These are phyloP conservation scores for Burhinus bistriatus DNA, from an alignment of 2,113 vertebrate species.

Conservation along the genomic window DNA sequence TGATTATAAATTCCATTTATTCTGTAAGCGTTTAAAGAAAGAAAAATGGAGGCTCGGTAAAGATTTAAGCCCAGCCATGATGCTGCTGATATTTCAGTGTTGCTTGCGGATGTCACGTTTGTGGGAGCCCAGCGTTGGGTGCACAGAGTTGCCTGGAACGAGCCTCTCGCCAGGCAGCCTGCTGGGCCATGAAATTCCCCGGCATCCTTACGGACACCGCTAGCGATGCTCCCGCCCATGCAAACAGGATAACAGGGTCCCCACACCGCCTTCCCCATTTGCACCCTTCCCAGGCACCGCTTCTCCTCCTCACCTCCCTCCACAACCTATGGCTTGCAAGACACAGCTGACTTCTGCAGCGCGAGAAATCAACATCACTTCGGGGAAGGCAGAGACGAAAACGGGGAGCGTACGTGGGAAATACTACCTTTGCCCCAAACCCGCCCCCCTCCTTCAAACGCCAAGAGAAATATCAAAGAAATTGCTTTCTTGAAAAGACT, in stretches of 20 bases:
- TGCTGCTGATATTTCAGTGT: slow-evolving; percentile 21
- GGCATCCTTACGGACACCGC: not conserved
- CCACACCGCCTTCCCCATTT: not conserved
- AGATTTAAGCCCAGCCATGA: slow-evolving; percentile 48
- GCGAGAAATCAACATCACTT: slow-evolving; percentile 11
- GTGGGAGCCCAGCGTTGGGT: not conserved
- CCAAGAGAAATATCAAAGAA: slow-evolving; percentile 76
- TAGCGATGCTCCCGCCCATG: not conserved
- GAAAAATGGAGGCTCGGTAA: slow-evolving; percentile 55
- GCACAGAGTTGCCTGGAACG: not conserved
- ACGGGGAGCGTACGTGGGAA: not conserved
- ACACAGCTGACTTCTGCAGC: not conserved
- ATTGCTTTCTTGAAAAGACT: slow-evolving; percentile 70
- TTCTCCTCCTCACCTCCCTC: not conserved
- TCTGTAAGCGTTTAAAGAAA: slow-evolving; percentile 67
- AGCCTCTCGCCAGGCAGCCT: not conserved
- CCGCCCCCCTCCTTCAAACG: slow-evolving; percentile 58
- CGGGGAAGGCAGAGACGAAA: not conserved
- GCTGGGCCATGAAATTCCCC: not conserved
- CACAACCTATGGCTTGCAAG: not conserved
- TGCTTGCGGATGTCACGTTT: not conserved
- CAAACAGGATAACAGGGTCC: rapidly evolving
- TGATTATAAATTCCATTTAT: slow-evolving; percentile 74
- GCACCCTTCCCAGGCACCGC: not conserved
- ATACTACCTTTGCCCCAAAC: not conserved